A percentile compares a stretch with the other conserved stretches of the same genome.
These are phyloP conservation scores for Marisa cornuarietis DNA, from an alignment of 1,140 invertebrate genomes.

Conservation along the genomic window DNA sequence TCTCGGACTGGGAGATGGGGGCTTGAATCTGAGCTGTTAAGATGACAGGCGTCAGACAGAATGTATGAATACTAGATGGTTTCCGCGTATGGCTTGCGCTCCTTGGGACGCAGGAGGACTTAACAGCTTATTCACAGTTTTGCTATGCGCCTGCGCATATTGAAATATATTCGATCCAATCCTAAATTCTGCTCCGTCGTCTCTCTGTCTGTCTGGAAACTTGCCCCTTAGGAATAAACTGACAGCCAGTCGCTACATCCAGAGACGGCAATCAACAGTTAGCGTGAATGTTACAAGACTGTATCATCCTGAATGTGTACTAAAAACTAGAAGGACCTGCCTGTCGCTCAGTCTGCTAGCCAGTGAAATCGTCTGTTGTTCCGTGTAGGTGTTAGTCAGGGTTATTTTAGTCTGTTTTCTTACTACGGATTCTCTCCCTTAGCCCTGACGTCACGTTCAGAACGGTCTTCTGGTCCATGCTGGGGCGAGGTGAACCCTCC, in stretches of 20 bases:
- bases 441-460: constrained; percentile 73
- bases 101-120: too few relatives aligned
- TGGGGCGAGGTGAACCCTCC: constrained; percentile 91
- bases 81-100: too few relatives aligned
- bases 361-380: not conserved
- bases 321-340: too few relatives aligned
- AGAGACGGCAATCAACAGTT: too few relatives aligned
- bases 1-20: too few relatives aligned
- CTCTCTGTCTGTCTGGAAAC: not conserved
- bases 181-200: not conserved
- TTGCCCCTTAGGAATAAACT: not conserved
- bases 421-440: constrained; percentile 59
- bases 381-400: not conserved
- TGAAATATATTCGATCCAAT: not conserved
- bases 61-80: too few relatives aligned
- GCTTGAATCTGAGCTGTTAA: too few relatives aligned
- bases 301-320: too few relatives aligned
- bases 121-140: too few relatives aligned
- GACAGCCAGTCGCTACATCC: too few relatives aligned
- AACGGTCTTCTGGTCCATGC: constrained; percentile 70
- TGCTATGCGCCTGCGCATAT: not conserved
- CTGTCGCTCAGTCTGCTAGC: not conserved
- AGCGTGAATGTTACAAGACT: too few relatives aligned
- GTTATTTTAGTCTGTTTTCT: not conserved
- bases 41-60: too few relatives aligned